Evolutionary conservation across 2,888 invertebrate genomes (phyloP), one percentile per base, ranked within the genome.

Genomic region (Drymonia ruficornis): DNA sequence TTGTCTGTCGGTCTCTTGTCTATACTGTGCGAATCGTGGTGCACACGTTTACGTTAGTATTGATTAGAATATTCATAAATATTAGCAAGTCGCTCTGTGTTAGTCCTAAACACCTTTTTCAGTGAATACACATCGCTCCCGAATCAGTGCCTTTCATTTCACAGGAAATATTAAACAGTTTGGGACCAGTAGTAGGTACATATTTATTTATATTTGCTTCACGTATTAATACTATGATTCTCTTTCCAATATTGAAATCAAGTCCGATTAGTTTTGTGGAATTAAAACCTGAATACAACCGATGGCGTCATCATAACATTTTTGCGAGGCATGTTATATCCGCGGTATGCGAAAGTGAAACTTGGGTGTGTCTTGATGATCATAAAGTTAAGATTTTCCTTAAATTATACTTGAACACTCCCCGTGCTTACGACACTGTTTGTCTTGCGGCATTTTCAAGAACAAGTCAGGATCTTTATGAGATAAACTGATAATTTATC

Each of bases 391-490:
- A 45, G 45, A 28, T 45, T 45, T 45, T 45, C 45, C 45, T 45
- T 28, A 15, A 45, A n/a, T 13, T 18, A 8, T 18, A 19, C 43
- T 9, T 13, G 43, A 18, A 43, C 43, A 43, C 43, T 19, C 43
- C 43, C 42, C 13, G 43, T 19, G 16, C 19, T 43, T 16, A 19
- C 43, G 43, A 43, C 16, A 43, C 11, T 43, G 19, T 43, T 43
- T 43, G 11, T 43, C 29, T 52, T 43, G 16, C 28, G 46, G 19
- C 11, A 49, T 53, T 55, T 45, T 56, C 38, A 36, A 50, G 59
- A 59, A 57, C 59, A 56, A 55, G 40, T 56, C 11, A 46, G 18
- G 55, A 52, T 38, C 40, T 47, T 61, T 57, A 59, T 52, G 44
- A 51, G 13, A 38, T 44, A 16, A 31, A 9, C 1, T 31, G 23